Base-by-base conservation (phyloP, 2,113 vertebrate genomes). In the Phaethornis superciliosus region DNA sequence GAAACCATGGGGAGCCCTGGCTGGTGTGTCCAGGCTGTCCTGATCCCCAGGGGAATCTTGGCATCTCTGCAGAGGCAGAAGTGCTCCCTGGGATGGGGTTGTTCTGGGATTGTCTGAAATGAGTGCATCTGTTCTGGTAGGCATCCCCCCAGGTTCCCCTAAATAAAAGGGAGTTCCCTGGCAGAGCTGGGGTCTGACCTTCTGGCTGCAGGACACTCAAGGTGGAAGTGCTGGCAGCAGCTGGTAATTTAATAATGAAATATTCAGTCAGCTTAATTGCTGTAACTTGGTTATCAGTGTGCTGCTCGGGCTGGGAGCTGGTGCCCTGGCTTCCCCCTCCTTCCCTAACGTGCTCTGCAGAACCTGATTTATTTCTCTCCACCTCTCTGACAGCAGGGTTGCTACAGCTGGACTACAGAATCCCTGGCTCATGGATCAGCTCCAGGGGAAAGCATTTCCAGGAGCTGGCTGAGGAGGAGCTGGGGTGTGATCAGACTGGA, bases 261-360 rank as follows among this genome's bases (percentile, higher is more conserved):
- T 76, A 87, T 62, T 92, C 90, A 89, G 95, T 90, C 54, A n/a
- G 65, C 68, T 89, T 84, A 92, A 93, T 96, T 81, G 62, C n/a
- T 58, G 86, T 52, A 40, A 9, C 40, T 49, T 90, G 51, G 14
- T 92, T 58, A 92, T 44, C 56, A 49, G 37, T 7, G 33, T 60
- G 71, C 32, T 81, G 21, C 72, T 56, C 17, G 4, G 51, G 15
- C 76, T 40, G 46, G 32, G 69, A 33, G 21, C 30, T 12, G 28
- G 64, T 89, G 54, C 76, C 58, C 7, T 1, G 27, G 42, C 44
- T 79, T 19, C 58, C 86, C 56, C 33, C 2, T 26, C 56, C 64
- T 24, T 76, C 27, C 15, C n/a, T 24, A 44, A 49, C 3, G 42
- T 15, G 85, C 64, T 83, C 28, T 46, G 88, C 42, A 75, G 59